These are phyloP conservation scores for Campaea margaritaria DNA, from an alignment of 2,888 invertebrate species.

Conservation along the genomic window DNA sequence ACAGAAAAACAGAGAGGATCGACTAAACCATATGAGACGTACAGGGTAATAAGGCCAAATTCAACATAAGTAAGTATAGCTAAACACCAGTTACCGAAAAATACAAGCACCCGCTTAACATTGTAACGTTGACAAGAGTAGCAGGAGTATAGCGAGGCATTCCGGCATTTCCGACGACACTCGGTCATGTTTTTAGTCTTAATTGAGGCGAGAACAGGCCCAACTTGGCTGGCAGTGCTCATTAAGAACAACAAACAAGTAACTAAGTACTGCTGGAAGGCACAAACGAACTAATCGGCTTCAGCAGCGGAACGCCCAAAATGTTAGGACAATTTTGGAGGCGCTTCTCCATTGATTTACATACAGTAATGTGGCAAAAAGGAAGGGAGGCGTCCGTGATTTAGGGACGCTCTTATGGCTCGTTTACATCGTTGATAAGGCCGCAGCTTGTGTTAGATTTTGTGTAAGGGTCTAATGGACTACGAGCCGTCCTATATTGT, in stretches of 20 bases:
- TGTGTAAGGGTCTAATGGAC: neutral
- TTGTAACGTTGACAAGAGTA: conserved; percentile 19
- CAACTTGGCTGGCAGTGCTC: conserved; percentile 80
- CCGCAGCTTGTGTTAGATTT: neutral
- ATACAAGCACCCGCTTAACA: conserved; percentile 21
- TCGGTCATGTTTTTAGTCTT: conserved; percentile 80
- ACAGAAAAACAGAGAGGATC: too few relatives aligned
- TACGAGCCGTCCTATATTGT: neutral
- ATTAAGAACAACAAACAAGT: conserved; percentile 83
- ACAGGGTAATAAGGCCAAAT: too few relatives aligned
- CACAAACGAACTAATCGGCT: conserved; percentile 78
- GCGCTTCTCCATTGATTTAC: conserved; percentile 33
- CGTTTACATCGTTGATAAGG: conserved; percentile 31
- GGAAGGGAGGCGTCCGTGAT: conserved; percentile 12
- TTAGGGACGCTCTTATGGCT: conserved; percentile 24
- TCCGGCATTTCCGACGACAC: conserved; percentile 66
- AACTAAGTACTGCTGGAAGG: conserved; percentile 68
- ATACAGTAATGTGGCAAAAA: conserved; percentile 29
- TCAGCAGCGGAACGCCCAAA: conserved; percentile 48
- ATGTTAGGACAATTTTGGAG: conserved; percentile 37
- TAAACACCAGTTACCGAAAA: conserved; percentile 28
- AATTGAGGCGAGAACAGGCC: conserved; percentile 80
- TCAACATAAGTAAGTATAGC: neutral
- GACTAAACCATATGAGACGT: too few relatives aligned
- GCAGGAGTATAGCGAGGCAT: conserved; percentile 52